phyloP scores from a whole-genome alignment of 2,113 vertebrate genomes.

The Nipponia nippon region DNA sequence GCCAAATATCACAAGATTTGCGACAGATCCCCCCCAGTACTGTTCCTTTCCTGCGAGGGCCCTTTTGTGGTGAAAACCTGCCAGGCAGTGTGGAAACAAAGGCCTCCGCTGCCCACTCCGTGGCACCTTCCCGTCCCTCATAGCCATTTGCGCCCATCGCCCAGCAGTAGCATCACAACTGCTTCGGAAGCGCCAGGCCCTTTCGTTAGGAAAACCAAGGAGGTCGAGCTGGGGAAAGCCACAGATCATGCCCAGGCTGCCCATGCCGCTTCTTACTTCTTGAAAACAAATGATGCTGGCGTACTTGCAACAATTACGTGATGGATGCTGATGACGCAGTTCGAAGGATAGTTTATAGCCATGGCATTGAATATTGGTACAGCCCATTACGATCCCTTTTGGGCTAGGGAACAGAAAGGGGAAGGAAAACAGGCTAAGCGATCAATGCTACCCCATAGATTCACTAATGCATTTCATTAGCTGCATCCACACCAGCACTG shows the following conservation, averaged over 20 bases:
- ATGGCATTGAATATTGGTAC: neutral
- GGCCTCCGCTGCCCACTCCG: rapidly evolving
- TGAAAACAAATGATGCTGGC: neutral
- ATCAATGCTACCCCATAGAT: neutral
- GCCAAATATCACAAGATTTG: conserved; percentile 46
- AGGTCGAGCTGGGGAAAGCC: neutral
- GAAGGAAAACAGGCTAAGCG: neutral
- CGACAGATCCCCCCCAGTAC: neutral
- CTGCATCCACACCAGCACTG: neutral
- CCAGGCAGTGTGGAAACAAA: neutral
- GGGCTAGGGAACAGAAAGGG: neutral
- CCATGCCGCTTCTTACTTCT: rapidly evolving
- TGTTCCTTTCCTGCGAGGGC: neutral
- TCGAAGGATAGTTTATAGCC: neutral
- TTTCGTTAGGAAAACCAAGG: neutral
- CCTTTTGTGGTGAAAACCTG: neutral
- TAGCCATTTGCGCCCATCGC: rapidly evolving
- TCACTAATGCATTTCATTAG: neutral
- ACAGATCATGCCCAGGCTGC: neutral
- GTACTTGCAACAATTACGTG: neutral
- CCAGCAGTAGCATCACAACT: neutral
- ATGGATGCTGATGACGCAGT: neutral
- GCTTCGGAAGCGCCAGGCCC: rapidly evolving
- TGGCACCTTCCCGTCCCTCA: neutral
- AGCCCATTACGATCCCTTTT: neutral